Base-by-base conservation (phyloP, 92 coral and sea anemone species). In the Parazoanthus atlanticus region DNA sequence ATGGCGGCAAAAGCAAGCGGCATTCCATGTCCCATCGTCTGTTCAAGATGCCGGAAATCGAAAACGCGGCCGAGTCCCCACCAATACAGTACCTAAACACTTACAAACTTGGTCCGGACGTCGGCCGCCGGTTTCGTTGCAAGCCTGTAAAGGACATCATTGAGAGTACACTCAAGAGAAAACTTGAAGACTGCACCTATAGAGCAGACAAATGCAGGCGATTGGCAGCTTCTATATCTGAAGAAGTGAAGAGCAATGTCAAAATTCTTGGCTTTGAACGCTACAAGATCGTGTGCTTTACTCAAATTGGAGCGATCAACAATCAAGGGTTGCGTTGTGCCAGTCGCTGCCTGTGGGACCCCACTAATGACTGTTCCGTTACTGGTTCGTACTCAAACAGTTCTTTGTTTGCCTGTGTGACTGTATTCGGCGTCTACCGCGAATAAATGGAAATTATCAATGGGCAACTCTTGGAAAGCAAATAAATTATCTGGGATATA, bases 291-390 rank as follows among this genome's bases (percentile, higher is more conserved):
- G 98, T 96, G 16, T 96, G 99, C 89, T 86, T 94, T 67, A 96
- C 94, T 30, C 95, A 96, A 29, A 91, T 96, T 79, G 99, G 99
- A 13, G 91, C 95, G 2, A 71, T 92, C n/a, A 91, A 90, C 64
- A 91, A 92, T 65, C 99, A 96, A 88, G 98, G 98, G 1, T 74
- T 96, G 19, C 88, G 99, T 6, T 91, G 92, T 12, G 98, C 95
- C 10, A 96, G 99, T 84, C 91, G 99, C 33, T 96, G 99, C 58
- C 85, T 96, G 38, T 96, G 99, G 99, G 97, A 96, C 81, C 92
- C 90, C 13, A 74, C 86, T 13, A 88, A 89, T 19, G 99, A 96
- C 67, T 90, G 96, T 16, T 89, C 94, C 87, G 98, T 95, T 3
- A 86, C 98, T 1, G 91, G 93, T 26, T 95, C 98, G 79, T 96